Evolutionary conservation across 2,797 vertebrate genomes (phyloP), one percentile per base, ranked within the genome.

Genomic region (Serranus cabrilla): DNA sequence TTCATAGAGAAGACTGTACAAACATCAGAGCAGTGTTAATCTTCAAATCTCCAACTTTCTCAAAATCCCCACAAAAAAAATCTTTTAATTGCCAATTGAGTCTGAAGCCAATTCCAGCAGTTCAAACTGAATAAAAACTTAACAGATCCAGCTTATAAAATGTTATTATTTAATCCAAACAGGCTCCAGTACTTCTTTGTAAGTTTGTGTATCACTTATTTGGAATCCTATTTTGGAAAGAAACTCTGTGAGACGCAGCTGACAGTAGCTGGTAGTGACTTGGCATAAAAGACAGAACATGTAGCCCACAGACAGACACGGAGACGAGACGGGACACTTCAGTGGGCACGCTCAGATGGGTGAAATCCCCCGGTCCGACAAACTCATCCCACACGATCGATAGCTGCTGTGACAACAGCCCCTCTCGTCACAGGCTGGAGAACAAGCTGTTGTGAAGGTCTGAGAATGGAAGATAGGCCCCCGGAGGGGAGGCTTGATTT

Each of bases 391-490:
- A 71, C 83, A 67, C 85, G 87, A 93, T 93, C 89, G 90, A 93
- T 94, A 81, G 90, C 89, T 81, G 72, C 91, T 84, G 87, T 92
- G 92, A 93, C 92, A 90, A 90, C 91, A 86, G 86, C 76, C 64
- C 84, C 57, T 85, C 90, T 88, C 84, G 90, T 93, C 91, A 91
- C 92, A 90, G 88, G 78, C 90, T 74, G 84, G 71, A 85, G 90
- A 94, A 91, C 92, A 93, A 91, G 92, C 86, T 86, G 90, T 87
- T 90, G 87, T 83, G 89, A 88, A 91, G 90, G 91, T 89, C 92
- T 91, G 91, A 91, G 89, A 81, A 89, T 61, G 87, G 88, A 80
- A 90, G 89, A 92, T 90, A 85, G 87, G 87, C 80, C 89, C 89
- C 91, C 68, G 59, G 64, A 87, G 90, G 91, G 88, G 80, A 90